Conservation (phyloP, 2,113 vertebrate genomes). For the Parus major region DNA sequence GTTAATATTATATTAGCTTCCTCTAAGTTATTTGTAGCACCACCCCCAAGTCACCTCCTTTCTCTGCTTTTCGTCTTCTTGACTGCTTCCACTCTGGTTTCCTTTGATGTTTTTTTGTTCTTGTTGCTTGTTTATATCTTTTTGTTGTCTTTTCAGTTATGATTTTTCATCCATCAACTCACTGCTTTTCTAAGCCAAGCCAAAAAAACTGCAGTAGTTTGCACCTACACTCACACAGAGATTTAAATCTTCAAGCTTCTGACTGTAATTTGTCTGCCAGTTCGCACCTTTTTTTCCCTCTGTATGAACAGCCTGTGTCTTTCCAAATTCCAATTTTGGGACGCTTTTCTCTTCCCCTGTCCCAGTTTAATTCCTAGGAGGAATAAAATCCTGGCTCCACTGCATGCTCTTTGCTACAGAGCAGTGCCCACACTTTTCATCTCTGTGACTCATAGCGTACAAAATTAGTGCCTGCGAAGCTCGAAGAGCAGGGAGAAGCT, state of each 20-base stretch:
- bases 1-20: background rate
- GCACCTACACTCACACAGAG: background rate
- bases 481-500: background rate
- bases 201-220: constrained; percentile 33
- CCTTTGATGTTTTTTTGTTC: background rate
- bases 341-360: background rate
- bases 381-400: constrained; percentile 8
- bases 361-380: constrained; percentile 19
- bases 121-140: background rate
- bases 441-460: constrained; percentile 15
- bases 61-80: background rate
- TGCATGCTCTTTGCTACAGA: constrained; percentile 24
- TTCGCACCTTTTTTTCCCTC: constrained; percentile 32
- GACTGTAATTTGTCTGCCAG: constrained; percentile 3
- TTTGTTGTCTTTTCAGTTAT: background rate
- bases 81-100: background rate
- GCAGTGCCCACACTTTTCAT: constrained; percentile 47
- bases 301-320: constrained; percentile 42
- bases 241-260: constrained; percentile 26
- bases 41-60: background rate
- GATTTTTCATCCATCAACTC: constrained; percentile 7
- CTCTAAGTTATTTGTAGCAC: background rate
- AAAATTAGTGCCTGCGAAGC: constrained; percentile 36
- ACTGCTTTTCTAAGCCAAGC: background rate
- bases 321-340: constrained; percentile 45